phyloP scores from a whole-genome alignment of 2,888 invertebrate genomes.

The Amiota communis region DNA sequence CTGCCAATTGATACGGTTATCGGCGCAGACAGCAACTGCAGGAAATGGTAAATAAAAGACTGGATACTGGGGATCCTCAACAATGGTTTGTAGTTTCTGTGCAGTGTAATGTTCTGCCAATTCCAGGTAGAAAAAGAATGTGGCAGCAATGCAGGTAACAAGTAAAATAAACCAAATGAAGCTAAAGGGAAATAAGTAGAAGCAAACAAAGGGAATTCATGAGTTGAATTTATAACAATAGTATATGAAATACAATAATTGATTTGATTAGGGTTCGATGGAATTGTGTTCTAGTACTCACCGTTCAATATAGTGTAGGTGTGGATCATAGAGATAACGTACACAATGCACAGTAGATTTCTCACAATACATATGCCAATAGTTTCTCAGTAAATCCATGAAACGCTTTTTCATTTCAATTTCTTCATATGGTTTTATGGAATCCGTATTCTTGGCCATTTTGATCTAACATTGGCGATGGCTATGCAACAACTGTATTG shows the following conservation, averaged over 20 bases:
- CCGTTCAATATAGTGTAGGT: constrained; percentile 65
- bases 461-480: neutral
- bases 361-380: constrained; percentile 66
- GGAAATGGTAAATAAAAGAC: constrained; percentile 69
- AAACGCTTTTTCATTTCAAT: constrained; percentile 39
- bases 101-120: constrained; percentile 61
- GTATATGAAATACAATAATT: constrained; percentile 31
- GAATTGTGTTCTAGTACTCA: constrained; percentile 33
- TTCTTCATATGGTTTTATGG: neutral
- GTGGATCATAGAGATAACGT: constrained; percentile 64
- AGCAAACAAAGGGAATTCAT: neutral
- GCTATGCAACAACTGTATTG: neutral
- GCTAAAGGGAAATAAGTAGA: constrained; percentile 44
- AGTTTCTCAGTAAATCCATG: constrained; percentile 51
- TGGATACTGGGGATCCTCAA: constrained; percentile 70
- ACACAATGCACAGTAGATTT: constrained; percentile 70
- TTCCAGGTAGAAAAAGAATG: constrained; percentile 54
- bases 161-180: constrained; percentile 66
- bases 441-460: constrained; percentile 39
- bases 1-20: constrained; percentile 70
- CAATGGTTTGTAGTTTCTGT: constrained; percentile 67
- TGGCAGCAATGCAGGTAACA: constrained; percentile 54
- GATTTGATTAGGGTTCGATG: neutral
- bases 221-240: constrained; percentile 32
- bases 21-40: constrained; percentile 68